These are phyloP conservation scores for Noctilio leporinus DNA, from an alignment of 2,113 vertebrate genomes.

Conservation along the genomic window DNA sequence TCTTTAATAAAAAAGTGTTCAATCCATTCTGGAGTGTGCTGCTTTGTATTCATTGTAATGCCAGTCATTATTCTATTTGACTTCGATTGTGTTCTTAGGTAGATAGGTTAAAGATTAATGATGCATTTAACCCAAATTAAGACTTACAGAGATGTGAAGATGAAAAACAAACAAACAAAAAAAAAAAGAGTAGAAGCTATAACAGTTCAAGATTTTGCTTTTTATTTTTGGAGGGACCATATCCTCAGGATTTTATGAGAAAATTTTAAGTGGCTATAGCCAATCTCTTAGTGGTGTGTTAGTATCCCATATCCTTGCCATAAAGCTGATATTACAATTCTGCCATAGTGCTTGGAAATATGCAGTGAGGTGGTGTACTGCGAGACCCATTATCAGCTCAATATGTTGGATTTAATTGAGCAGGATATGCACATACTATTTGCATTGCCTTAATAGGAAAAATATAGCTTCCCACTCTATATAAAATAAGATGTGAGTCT, in stretches of 20 bases:
- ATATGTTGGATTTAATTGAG: neutral
- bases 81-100: slow-evolving; percentile 63
- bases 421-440: neutral
- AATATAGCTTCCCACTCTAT: neutral
- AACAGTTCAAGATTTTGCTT: slow-evolving; percentile 53
- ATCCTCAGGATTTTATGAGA: slow-evolving; percentile 40
- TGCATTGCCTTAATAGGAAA: neutral
- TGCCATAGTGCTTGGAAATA: neutral
- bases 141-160: slow-evolving; percentile 60
- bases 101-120: slow-evolving; percentile 64
- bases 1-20: too few species aligned
- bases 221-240: slow-evolving; percentile 42
- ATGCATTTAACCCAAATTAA: slow-evolving; percentile 56
- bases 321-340: slow-evolving; percentile 21
- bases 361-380: neutral
- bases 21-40: slow-evolving; percentile 24
- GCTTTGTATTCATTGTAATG: slow-evolving; percentile 42
- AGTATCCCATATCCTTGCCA: neutral
- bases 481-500: neutral
- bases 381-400: neutral
- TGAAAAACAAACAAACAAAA: neutral
- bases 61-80: slow-evolving; percentile 51
- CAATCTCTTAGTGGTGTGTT: neutral
- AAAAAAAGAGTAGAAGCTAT: slow-evolving; percentile 28
- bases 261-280: slow-evolving; percentile 25